Conservation (phyloP, 2,797 vertebrate species). For the Myiothlypis coronata region DNA sequence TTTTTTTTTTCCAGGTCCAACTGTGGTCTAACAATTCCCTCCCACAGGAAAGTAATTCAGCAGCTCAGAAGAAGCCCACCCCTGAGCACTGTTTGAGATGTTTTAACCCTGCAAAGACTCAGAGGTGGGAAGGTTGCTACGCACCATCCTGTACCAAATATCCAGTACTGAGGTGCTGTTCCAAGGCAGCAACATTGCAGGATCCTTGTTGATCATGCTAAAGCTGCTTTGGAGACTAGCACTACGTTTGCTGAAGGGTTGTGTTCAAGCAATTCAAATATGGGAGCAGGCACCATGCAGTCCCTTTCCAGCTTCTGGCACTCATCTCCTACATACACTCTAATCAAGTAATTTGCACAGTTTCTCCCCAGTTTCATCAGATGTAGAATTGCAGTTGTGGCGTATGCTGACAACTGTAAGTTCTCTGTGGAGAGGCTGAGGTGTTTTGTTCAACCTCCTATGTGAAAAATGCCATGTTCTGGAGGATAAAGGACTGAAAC, state of each 20-base stretch:
- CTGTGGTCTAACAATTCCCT: not conserved
- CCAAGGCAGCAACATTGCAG: not conserved
- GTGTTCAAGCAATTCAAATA: not conserved
- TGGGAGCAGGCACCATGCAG: accelerated
- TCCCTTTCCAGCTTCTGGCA: not conserved
- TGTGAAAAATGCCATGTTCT: not conserved
- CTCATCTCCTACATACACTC: not conserved
- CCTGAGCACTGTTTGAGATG: not conserved
- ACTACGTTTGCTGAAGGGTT: not conserved
- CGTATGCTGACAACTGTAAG: not conserved
- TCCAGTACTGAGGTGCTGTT: not conserved
- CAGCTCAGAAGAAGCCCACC: not conserved
- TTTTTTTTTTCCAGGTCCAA: not conserved
- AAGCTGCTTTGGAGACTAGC: not conserved
- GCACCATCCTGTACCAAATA: not conserved
- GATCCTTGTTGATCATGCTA: not conserved
- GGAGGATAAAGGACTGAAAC: not conserved
- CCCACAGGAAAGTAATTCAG: not conserved
- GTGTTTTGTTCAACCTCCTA: not conserved
- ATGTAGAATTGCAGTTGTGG: not conserved
- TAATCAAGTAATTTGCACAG: not conserved
- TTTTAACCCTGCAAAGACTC: not conserved
- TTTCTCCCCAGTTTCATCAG: not conserved
- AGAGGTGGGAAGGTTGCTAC: not conserved
- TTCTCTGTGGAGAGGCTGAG: not conserved